phyloP scores from a whole-genome alignment of 2,888 invertebrate genomes.

The Microplitis manilae region DNA sequence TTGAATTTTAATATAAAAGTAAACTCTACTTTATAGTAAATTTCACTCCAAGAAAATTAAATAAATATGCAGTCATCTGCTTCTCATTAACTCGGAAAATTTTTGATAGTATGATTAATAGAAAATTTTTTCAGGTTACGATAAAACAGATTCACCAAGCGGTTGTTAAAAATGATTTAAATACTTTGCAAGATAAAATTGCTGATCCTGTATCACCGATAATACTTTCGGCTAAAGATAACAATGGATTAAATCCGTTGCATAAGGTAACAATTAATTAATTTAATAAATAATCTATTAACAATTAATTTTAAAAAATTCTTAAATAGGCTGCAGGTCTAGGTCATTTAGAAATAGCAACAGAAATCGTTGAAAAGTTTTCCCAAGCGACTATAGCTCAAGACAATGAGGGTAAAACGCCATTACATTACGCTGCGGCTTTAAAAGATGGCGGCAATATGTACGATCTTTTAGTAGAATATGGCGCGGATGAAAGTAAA shows the following conservation, averaged over 20 bases:
- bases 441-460: conserved; percentile 84
- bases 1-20: too few relatives aligned
- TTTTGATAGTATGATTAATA: neutral
- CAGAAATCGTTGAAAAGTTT: conserved; percentile 81
- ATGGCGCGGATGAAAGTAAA: conserved; percentile 88
- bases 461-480: conserved; percentile 83
- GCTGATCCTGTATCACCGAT: conserved; percentile 81
- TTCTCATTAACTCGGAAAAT: neutral
- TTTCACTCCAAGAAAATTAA: too few relatives aligned
- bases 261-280: conserved; percentile 79
- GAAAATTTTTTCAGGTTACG: conserved; percentile 76
- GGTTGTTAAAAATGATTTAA: conserved; percentile 84
- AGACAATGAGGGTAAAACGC: conserved; percentile 89
- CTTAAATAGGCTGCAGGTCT: conserved; percentile 82
- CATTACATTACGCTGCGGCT: conserved; percentile 90
- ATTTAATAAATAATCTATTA: conserved; percentile 17
- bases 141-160: conserved; percentile 87
- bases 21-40: too few relatives aligned
- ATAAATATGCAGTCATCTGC: too few relatives aligned
- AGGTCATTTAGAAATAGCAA: conserved; percentile 82
- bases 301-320: neutral
- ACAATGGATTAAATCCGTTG: conserved; percentile 86
- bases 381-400: conserved; percentile 80
- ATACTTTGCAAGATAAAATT: conserved; percentile 78
- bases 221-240: conserved; percentile 83